Base-by-base conservation (phyloP, 2,797 vertebrate species). In the Argyrosomus regius region DNA sequence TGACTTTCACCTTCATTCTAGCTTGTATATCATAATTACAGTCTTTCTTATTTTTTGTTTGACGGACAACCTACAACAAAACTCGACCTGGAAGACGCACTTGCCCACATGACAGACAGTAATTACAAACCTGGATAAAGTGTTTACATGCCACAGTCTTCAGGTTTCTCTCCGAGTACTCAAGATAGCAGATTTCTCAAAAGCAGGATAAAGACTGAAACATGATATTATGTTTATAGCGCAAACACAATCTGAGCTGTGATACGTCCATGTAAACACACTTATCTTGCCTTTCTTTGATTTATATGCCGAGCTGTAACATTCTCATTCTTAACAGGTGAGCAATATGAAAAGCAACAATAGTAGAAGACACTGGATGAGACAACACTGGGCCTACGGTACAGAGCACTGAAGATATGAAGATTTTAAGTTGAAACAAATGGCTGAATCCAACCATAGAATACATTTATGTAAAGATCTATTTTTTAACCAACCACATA, bases 401-500 rank as follows among this genome's bases (percentile, higher is more conserved):
- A 83, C 52, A 75, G 62, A 88, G 65, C 85, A 82, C 81, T 84
- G 86, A 89, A 68, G 76, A 89, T 35, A 70, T 58, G 74, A 82
- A 88, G 87, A 87, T 93, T 92, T 79, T 93, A 93, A 92, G 68
- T 84, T 77, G 74, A 77, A 77, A 80, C 89, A 71, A 63, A 52
- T 66, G 17, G 95, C 94, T 95, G 94, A 93, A 91, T 95, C 89
- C 91, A 93, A 94, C 91, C 88, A 96, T 93, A 96, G 95, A 97
- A 95, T 81, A 96, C 96, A 95, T 89, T 91, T 96, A 97, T 94
- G 93, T 92, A 91, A 92, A 96, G 96, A 96, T 97, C 94, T 98
- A 97, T 97, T 98, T 97, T 98, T 98, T 96, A 97, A 95, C 94
- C 96, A 86, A 96, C 96, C 84, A 96, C 96, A 97, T 96, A 96